phyloP scores from a whole-genome alignment of 2,113 vertebrate species.

The Panthera uncia region DNA sequence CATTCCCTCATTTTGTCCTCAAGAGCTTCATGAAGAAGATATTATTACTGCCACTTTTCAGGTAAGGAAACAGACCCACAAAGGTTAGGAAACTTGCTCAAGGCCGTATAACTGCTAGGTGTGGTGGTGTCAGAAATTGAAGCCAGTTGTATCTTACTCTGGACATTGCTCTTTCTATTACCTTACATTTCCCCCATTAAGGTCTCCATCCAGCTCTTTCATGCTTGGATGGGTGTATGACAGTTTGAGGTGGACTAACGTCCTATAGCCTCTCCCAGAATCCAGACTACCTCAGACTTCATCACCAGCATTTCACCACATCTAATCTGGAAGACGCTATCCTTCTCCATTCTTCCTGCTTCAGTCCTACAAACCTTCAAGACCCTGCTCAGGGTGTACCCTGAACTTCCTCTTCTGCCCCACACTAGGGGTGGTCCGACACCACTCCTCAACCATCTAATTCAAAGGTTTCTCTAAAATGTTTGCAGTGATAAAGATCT shows the following conservation, averaged over 20 bases:
- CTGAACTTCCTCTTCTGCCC: not conserved
- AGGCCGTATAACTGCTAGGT: not conserved
- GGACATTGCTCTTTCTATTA: not conserved
- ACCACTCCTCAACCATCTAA: not conserved
- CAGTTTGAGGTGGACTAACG: not conserved
- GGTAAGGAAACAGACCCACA: not conserved
- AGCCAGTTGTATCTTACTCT: not conserved
- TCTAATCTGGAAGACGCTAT: not conserved
- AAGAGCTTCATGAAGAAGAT: not conserved
- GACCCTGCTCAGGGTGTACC: not conserved
- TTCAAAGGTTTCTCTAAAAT: slow-evolving; percentile 59
- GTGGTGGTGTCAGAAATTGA: not conserved
- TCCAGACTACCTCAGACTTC: not conserved
- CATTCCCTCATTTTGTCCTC: not conserved
- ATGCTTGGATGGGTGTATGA: not conserved
- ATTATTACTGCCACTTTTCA: not conserved
- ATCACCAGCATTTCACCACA: not conserved
- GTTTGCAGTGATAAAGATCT: slow-evolving; percentile 42
- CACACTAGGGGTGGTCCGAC: not conserved
- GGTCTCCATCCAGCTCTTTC: not conserved
- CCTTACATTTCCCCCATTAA: not conserved
- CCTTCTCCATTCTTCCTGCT: not conserved
- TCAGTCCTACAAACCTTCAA: not conserved
- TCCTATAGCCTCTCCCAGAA: not conserved
- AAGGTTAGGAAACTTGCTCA: not conserved